These are phyloP conservation scores for Epsilonema sp. DNA, from an alignment of 2,888 invertebrate genomes.

Conservation along the genomic window DNA sequence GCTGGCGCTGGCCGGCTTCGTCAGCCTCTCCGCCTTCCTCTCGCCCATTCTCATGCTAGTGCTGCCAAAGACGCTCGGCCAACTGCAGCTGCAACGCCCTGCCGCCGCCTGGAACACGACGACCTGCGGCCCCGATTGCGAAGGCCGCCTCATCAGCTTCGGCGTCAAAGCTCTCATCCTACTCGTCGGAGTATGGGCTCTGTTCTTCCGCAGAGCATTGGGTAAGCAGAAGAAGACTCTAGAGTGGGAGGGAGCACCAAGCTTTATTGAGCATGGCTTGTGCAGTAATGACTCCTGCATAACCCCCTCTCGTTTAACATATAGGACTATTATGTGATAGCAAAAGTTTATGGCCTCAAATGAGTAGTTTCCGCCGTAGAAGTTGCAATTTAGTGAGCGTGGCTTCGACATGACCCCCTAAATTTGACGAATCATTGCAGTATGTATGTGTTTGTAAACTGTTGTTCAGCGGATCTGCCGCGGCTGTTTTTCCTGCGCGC, in stretches of 20 bases:
- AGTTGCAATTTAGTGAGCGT: too few relatives aligned
- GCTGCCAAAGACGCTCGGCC: constrained; percentile 50
- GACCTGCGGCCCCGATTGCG: constrained; percentile 66
- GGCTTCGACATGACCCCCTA: too few relatives aligned
- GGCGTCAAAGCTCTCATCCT: constrained; percentile 73
- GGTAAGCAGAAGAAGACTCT: too few relatives aligned
- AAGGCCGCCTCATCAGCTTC: constrained; percentile 70
- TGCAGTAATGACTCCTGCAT: too few relatives aligned
- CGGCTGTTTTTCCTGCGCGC: constrained; percentile 74
- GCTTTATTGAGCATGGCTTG: too few relatives aligned
- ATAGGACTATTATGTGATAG: too few relatives aligned
- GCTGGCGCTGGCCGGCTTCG: constrained; percentile 52
- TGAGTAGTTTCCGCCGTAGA: too few relatives aligned
- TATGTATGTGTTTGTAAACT: neutral
- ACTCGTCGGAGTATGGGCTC: constrained; percentile 72
- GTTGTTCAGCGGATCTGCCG: constrained; percentile 56
- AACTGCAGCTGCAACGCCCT: constrained; percentile 20
- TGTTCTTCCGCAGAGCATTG: constrained; percentile 63
- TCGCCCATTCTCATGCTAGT: constrained; percentile 88
- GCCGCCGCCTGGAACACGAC: constrained; percentile 23
- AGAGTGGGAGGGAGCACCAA: too few relatives aligned
- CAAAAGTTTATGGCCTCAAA: too few relatives aligned
- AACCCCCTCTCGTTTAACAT: too few relatives aligned
- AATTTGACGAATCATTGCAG: too few relatives aligned
- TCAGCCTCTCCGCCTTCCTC: constrained; percentile 61